phyloP scores from a whole-genome alignment of 2,888 invertebrate genomes.

The Agrochola lychnidis region DNA sequence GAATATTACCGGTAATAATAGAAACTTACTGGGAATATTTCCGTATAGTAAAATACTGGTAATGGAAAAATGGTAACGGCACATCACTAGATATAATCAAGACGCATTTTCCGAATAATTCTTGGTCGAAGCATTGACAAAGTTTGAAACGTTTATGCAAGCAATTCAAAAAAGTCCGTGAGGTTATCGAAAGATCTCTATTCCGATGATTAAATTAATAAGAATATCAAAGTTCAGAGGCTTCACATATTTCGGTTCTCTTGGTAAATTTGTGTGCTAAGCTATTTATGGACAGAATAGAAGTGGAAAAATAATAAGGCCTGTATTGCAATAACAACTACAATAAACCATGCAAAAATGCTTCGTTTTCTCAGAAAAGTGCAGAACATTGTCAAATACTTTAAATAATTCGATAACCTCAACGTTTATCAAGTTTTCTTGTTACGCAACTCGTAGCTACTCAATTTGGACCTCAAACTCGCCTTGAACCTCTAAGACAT shows the following conservation, averaged over 20 bases:
- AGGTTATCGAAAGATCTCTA: slow-evolving; percentile 5
- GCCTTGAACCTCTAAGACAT: not conserved
- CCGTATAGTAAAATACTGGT: too few relatives aligned
- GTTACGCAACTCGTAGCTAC: not conserved
- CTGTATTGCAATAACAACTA: slow-evolving; percentile 12
- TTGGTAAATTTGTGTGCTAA: slow-evolving; percentile 19
- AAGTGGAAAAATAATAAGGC: slow-evolving; percentile 19
- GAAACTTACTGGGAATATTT: too few relatives aligned
- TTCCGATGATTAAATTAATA: slow-evolving; percentile 19
- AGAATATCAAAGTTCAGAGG: slow-evolving; percentile 47
- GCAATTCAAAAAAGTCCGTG: not conserved
- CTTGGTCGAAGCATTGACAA: too few relatives aligned
- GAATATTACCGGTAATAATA: too few relatives aligned
- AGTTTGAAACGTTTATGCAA: not conserved
- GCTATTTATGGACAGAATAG: slow-evolving; percentile 1
- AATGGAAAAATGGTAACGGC: too few relatives aligned
- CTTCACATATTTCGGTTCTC: slow-evolving; percentile 43
- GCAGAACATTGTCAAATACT: not conserved
- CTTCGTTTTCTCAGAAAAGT: not conserved
- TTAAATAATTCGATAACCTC: not conserved
- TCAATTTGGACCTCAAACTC: not conserved
- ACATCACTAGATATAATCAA: not conserved
- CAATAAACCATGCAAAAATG: slow-evolving; percentile 7
- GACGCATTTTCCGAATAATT: not conserved
- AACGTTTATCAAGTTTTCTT: not conserved